Base-by-base conservation (phyloP, 2,888 invertebrate species). In the Muscina levida region DNA sequence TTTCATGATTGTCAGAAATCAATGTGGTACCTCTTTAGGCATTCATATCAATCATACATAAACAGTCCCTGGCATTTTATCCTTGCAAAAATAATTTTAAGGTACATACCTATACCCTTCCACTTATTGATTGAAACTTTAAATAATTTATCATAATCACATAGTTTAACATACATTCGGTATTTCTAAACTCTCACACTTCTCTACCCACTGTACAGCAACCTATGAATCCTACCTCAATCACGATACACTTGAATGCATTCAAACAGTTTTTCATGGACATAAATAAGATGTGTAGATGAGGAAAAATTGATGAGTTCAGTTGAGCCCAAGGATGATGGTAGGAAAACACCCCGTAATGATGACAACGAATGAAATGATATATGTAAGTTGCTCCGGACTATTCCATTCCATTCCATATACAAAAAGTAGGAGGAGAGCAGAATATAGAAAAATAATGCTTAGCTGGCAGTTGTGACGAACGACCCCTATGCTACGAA, bases 341-440 rank as follows among this genome's bases (percentile, higher is more conserved):
- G n/a, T 1, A 42, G n/a, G 39, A 13, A 42, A 62, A 62, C 11
- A 51, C 17, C 31, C 51, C 22, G 6, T 62, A 62, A 62, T 42
- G 62, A 39, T 62, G 62, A 62, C 62, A 42, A 62, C 22, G 42
- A 62, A 62, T 62, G 42, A 62, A 62, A 62, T 62, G 62, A 62
- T 19, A 37, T 59, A 59, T 39, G 39, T 56, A 24, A n/a, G n/a
- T 22, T 22, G 5, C 5, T 13, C 2, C 19, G 11, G 8, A 22
- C 51, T 19, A 31, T 31, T 31, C n/a, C n/a, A n/a, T n/a, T n/a
- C n/a, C n/a, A n/a, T n/a, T n/a, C n/a, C n/a, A n/a, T n/a, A n/a
- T n/a, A n/a, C n/a, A n/a, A n/a, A n/a, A n/a, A n/a, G n/a, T n/a
- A n/a, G n/a, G 31, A 31, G 31, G 3, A 31, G 31, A 31, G n/a